Conservation (phyloP, 2,797 vertebrate species). For the Coreius guichenoti region DNA sequence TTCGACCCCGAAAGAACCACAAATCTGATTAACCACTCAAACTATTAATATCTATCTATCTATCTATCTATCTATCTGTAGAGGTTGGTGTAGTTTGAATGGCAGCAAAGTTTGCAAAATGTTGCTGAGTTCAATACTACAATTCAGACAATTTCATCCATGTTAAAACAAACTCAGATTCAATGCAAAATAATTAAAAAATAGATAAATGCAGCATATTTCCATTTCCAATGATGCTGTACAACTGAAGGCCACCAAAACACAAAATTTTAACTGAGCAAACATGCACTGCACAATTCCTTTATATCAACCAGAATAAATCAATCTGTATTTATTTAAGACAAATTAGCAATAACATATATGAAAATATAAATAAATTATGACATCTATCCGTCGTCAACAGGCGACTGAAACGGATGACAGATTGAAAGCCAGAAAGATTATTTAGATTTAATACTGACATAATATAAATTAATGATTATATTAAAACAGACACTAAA, state of each 20-base stretch:
- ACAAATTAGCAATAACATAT: background rate
- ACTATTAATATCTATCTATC: background rate
- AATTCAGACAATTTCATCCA: background rate
- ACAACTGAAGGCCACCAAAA: background rate
- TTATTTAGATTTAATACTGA: background rate
- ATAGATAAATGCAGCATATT: conserved; percentile 1
- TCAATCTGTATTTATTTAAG: background rate
- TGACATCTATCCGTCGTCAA: conserved; percentile 19
- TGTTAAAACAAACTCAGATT: background rate
- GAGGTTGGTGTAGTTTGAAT: background rate
- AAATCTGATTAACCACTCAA: background rate
- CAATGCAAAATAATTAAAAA: background rate
- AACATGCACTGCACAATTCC: background rate
- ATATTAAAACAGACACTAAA: background rate
- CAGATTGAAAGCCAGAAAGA: background rate
- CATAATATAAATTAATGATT: background rate
- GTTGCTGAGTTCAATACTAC: background rate
- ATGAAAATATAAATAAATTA: background rate
- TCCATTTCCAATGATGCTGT: conserved; percentile 4
- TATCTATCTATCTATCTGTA: too few relatives aligned
- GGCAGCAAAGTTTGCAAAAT: background rate
- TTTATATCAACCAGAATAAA: background rate
- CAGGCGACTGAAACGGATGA: conserved; percentile 20
- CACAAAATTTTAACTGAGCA: background rate
- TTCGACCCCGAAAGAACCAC: background rate